A percentile compares a stretch with the other conserved stretches of the same genome.
Evolutionary conservation across 1,140 invertebrate genomes (phyloP).

Genomic region (Aphelenchoides fujianensis): DNA sequence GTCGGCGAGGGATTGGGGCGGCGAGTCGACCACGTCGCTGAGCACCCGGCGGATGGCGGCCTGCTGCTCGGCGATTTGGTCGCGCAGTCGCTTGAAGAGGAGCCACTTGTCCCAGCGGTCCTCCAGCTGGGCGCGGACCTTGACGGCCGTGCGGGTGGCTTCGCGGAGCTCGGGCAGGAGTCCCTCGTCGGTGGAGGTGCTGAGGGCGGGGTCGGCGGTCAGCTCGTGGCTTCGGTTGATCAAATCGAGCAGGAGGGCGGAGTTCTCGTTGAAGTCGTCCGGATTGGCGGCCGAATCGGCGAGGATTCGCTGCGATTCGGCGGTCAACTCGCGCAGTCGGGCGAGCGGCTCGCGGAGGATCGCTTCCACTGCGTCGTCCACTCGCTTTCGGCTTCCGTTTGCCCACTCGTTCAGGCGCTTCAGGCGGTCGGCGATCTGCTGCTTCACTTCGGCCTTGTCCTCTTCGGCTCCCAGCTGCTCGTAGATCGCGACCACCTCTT

Average conservation of each 20-base stretch:
- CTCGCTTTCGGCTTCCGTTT: neutral
- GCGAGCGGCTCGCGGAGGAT: neutral
- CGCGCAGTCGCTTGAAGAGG: conserved; percentile 9
- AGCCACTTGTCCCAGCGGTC: neutral
- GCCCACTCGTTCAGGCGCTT: neutral
- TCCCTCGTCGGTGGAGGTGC: neutral
- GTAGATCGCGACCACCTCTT: neutral
- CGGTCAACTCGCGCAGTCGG: neutral
- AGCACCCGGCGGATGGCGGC: too few species aligned
- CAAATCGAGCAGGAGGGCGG: neutral
- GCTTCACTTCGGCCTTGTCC: neutral
- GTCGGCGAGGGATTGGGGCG: too few species aligned
- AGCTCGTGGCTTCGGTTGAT: neutral
- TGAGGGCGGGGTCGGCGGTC: neutral
- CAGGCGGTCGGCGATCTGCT: conserved; percentile 3
- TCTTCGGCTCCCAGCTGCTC: neutral
- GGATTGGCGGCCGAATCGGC: neutral
- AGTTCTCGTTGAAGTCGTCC: neutral
- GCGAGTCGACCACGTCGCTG: too few species aligned
- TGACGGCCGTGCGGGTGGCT: neutral
- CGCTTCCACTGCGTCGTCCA: neutral
- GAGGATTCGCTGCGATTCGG: neutral
- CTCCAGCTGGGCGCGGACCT: neutral
- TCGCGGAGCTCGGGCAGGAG: neutral
- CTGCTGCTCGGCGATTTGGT: too few species aligned